A percentile compares a stretch with the other conserved stretches of the same genome.
These are phyloP conservation scores for Dendrocopos noguchii DNA, from an alignment of 2,113 vertebrate species.

Conservation along the genomic window DNA sequence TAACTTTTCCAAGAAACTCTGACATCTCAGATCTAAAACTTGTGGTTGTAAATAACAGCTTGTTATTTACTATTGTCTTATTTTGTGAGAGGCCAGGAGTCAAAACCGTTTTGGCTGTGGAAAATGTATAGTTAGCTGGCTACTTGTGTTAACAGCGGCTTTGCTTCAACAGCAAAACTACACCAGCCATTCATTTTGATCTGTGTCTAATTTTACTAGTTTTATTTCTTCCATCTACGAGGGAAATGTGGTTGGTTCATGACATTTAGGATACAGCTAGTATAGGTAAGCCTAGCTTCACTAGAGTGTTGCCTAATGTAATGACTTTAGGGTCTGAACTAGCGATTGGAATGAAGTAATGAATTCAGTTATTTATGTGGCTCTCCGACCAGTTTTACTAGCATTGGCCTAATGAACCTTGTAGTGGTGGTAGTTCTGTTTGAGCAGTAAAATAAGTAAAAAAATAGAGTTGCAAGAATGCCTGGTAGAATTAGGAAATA, in stretches of 20 bases:
- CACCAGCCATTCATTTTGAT: background rate
- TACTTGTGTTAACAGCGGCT: background rate
- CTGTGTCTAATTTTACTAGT: background rate
- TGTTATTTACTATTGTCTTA: background rate
- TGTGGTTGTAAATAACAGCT: background rate
- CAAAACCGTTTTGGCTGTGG: background rate
- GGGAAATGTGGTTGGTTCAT: background rate
- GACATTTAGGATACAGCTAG: background rate
- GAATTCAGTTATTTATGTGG: background rate
- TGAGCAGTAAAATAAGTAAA: background rate
- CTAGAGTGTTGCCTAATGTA: background rate
- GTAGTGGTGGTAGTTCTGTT: background rate
- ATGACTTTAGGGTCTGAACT: background rate
- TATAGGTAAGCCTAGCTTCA: background rate
- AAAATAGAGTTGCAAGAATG: background rate
- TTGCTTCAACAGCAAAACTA: background rate
- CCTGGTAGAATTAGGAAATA: background rate
- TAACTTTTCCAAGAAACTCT: background rate
- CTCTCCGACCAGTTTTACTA: background rate
- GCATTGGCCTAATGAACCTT: background rate
- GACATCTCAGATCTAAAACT: background rate
- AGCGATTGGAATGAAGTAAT: background rate
- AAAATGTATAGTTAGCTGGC: background rate
- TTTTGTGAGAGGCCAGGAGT: background rate
- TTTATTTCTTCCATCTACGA: background rate